Evolutionary conservation across 2,888 invertebrate genomes (phyloP).

Genomic region (Sminthurides aquaticus): DNA sequence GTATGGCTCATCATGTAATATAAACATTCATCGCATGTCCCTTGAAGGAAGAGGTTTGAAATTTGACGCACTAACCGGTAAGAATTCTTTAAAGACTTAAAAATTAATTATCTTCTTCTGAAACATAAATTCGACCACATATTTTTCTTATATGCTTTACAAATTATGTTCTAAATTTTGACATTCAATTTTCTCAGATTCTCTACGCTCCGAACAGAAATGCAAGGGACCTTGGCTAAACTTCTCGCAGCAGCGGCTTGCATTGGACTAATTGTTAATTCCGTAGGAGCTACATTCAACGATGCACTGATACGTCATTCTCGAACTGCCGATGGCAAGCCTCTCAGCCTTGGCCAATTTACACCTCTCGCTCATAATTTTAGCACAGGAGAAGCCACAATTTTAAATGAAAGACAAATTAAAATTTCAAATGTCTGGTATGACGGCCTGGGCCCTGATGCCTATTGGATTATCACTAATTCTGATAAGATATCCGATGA

Average conservation of each 20-base stretch:
- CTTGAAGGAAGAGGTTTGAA: too few relatives aligned
- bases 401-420: slow-evolving; percentile 27
- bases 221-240: too few relatives aligned
- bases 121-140: too few relatives aligned
- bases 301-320: not conserved
- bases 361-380: not conserved
- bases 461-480: slow-evolving; percentile 31
- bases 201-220: too few relatives aligned
- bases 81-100: too few relatives aligned
- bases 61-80: too few relatives aligned
- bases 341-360: not conserved
- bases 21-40: too few relatives aligned
- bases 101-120: too few relatives aligned
- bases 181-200: too few relatives aligned
- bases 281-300: not conserved
- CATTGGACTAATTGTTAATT: not conserved
- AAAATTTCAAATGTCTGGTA: slow-evolving; percentile 26
- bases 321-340: not conserved
- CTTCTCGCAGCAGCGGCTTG: not conserved
- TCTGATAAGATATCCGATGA: slow-evolving; percentile 16
- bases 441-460: slow-evolving; percentile 19
- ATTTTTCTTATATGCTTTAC: too few relatives aligned
- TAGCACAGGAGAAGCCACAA: not conserved
- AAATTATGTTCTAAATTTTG: too few relatives aligned
- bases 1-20: too few relatives aligned